Evolutionary conservation across 2,113 vertebrate species (phyloP), one percentile per base, ranked within the genome.

Genomic region (Pandion haliaetus): DNA sequence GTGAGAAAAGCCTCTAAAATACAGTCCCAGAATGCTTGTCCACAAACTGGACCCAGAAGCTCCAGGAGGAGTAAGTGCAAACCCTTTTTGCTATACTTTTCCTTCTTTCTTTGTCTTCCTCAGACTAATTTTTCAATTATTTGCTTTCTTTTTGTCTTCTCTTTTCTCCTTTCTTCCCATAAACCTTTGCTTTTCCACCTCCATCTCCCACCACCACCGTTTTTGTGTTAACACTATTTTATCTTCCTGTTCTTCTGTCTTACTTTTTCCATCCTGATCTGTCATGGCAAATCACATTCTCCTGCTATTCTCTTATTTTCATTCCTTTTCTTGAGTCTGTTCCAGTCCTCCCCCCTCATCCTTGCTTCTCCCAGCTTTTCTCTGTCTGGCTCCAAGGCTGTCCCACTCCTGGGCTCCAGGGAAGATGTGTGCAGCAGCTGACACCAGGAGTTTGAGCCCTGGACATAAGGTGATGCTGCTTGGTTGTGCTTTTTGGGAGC

Each of bases 201-300:
- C 25, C 12, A 7, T 19, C 86, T 45, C 12, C 18, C 1, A 10
- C 0, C 19, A 17, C 12, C 4, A 0, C 20, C 14, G 32, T 78
- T 67, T 80, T 52, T 42, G 10, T 72, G 15, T 61, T 38, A 69
- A 31, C 47, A 36, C 52, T 20, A 57, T 26, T 59, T 52, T 65
- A 25, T 14, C 40, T 34, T 63, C 38, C 19, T 36, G 1, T 34
- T 76, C 29, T 70, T 21, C 58, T 59, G 10, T 12, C 32, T 67
- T 29, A 15, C 45, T 40, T 40, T 58, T 47, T n/a, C 58, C 38
- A 17, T 38, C 19, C 17, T 55, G n/a, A 16, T 67, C 58, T 49
- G 13, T 25, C n/a, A 36, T 3, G 6, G 3, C 15, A 65, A 80
- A 83, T 18, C 49, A 47, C 19, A 29, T 52, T 67, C 21, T 54